Conservation (phyloP, 2,888 invertebrate species). For the Podabrus alpinus region DNA sequence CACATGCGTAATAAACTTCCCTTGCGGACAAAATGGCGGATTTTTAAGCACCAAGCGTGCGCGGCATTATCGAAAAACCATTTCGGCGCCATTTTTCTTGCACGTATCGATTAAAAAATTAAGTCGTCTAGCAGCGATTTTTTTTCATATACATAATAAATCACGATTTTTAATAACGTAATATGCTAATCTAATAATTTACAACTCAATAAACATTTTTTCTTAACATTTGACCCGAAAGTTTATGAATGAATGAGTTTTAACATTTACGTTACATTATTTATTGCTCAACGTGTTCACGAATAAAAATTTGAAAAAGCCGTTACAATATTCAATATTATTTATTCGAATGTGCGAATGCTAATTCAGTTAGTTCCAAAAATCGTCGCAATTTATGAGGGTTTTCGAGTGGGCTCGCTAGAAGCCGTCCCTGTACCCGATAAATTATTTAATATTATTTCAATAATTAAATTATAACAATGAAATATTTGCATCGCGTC, state of each 20-base stretch:
- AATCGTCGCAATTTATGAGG: neutral
- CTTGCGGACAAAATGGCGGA: neutral
- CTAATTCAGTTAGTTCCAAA: neutral
- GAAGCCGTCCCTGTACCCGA: neutral
- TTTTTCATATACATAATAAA: neutral
- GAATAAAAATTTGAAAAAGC: neutral
- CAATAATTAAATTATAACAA: slow-evolving; percentile 24
- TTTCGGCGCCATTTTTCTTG: neutral
- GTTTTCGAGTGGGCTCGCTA: neutral
- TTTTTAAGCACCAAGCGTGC: neutral
- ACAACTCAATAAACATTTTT: slow-evolving; percentile 15
- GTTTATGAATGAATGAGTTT: slow-evolving; percentile 25
- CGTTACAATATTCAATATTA: neutral
- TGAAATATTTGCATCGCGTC: slow-evolving; percentile 23
- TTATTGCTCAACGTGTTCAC: slow-evolving; percentile 21
- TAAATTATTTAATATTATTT: neutral
- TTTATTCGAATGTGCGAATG: neutral
- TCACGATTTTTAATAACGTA: neutral
- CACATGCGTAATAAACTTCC: neutral
- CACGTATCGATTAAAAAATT: neutral
- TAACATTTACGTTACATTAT: slow-evolving; percentile 12
- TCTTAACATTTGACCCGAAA: slow-evolving; percentile 26
- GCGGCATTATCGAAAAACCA: neutral
- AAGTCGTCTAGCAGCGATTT: neutral
- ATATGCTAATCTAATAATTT: slow-evolving; percentile 12